Conservation (phyloP, 1,140 invertebrate genomes). For the Cherax destructor region DNA sequence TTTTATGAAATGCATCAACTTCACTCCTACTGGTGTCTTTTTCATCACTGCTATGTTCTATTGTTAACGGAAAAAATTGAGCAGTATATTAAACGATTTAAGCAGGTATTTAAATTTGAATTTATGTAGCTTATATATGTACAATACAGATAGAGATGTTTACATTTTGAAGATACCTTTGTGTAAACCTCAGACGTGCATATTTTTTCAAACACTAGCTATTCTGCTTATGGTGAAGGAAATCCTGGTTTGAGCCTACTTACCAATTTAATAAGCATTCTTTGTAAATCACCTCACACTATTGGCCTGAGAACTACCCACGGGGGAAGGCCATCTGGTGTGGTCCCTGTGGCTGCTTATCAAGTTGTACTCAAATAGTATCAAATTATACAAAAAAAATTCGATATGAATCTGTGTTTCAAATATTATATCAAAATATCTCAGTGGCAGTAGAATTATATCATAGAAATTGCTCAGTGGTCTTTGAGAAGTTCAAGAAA, state of each 20-base stretch:
- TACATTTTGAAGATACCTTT: constrained; percentile 1
- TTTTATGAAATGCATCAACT: no score
- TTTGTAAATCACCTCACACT: constrained; percentile 26
- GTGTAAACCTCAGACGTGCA: neutral
- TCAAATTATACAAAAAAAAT: constrained; percentile 53
- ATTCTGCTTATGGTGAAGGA: constrained; percentile 23
- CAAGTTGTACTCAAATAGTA: constrained; percentile 63
- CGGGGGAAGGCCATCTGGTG: constrained; percentile 55
- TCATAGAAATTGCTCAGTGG: constrained; percentile 26
- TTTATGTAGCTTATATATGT: neutral
- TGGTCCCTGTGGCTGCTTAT: constrained; percentile 62
- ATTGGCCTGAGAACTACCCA: constrained; percentile 60
- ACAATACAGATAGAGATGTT: constrained; percentile 12
- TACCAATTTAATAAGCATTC: constrained; percentile 1
- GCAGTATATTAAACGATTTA: neutral
- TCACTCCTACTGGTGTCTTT: no score
- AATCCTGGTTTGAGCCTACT: constrained; percentile 6
- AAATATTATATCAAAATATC: constrained; percentile 50
- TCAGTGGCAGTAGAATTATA: constrained; percentile 56
- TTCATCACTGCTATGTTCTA: constrained; percentile 5
- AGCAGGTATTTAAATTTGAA: neutral
- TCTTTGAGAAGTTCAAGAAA: constrained; percentile 6
- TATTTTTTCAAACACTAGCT: neutral
- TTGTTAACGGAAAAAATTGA: neutral
- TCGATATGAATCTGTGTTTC: constrained; percentile 66